These are phyloP conservation scores for Danio jaintianensis DNA, from an alignment of 2,797 vertebrate species.

Conservation along the genomic window DNA sequence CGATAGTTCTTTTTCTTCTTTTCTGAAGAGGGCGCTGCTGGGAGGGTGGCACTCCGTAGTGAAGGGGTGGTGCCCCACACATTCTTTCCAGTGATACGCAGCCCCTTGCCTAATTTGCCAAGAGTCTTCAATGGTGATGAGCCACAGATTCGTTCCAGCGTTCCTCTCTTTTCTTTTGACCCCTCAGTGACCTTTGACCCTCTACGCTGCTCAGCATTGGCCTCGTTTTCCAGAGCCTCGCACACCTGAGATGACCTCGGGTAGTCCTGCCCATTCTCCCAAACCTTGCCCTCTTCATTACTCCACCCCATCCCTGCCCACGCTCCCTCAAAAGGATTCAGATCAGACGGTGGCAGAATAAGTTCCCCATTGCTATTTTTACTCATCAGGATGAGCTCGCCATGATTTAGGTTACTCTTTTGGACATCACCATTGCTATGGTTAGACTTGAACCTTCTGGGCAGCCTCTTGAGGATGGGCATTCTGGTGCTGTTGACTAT, in stretches of 20 bases:
- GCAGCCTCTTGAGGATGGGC: slow-evolving; percentile 83
- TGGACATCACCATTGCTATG: slow-evolving; percentile 73
- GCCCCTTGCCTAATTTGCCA: slow-evolving; percentile 81
- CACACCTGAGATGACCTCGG: slow-evolving; percentile 71
- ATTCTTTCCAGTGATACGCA: slow-evolving; percentile 78
- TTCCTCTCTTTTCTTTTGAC: slow-evolving; percentile 74
- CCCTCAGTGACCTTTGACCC: slow-evolving; percentile 68
- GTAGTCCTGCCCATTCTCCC: slow-evolving; percentile 62
- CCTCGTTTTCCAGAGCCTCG: slow-evolving; percentile 81
- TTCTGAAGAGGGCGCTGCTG: slow-evolving; percentile 69
- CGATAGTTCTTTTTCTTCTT: slow-evolving; percentile 79
- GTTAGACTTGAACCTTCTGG: slow-evolving; percentile 74
- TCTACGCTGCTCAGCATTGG: slow-evolving; percentile 75
- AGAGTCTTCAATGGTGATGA: slow-evolving; percentile 82
- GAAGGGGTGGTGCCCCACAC: slow-evolving; percentile 74
- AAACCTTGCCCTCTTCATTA: slow-evolving; percentile 68
- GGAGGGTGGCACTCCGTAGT: slow-evolving; percentile 70
- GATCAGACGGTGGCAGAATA: slow-evolving; percentile 73
- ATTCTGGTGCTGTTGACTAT: slow-evolving; percentile 68
- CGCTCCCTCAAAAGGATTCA: slow-evolving; percentile 82
- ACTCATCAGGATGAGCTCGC: slow-evolving; percentile 54
- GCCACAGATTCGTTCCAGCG: slow-evolving; percentile 80
- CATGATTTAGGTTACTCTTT: slow-evolving; percentile 51
- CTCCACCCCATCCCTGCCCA: slow-evolving; percentile 75
- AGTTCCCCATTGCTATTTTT: slow-evolving; percentile 72